Conservation (phyloP, 2,888 invertebrate species). For the Sylvicola fuscatus region DNA sequence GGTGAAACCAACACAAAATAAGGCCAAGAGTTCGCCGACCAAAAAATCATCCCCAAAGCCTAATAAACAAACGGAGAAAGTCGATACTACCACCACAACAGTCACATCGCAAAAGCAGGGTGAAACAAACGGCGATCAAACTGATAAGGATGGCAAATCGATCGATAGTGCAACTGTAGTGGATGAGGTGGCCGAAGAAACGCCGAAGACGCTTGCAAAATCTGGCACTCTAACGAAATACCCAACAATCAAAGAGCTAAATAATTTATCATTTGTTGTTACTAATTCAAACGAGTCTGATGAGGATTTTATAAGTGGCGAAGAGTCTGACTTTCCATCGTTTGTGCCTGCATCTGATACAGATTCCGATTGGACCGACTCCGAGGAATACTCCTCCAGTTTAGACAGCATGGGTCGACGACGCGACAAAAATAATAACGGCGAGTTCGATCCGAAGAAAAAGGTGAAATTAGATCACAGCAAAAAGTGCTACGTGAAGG, state of each 20-base stretch:
- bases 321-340: conserved; percentile 4
- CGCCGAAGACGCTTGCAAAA: neutral
- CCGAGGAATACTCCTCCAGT: conserved; percentile 14
- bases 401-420: conserved; percentile 8
- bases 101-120: neutral
- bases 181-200: too few relatives aligned
- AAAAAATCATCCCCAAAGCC: too few relatives aligned
- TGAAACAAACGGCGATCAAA: neutral
- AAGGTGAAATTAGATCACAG: conserved; percentile 23
- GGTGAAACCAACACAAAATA: too few relatives aligned
- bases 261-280: conserved; percentile 25
- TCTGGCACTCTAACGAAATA: conserved; percentile 25
- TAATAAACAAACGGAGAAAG: too few relatives aligned
- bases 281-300: conserved; percentile 19
- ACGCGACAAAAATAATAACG: conserved; percentile 19
- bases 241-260: conserved; percentile 26
- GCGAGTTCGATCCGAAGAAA: conserved; percentile 24
- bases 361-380: conserved; percentile 17
- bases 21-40: too few relatives aligned
- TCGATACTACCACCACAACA: neutral
- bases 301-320: conserved; percentile 5
- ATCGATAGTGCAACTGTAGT: too few relatives aligned
- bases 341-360: conserved; percentile 4
- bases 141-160: too few relatives aligned
- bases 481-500: conserved; percentile 28